phyloP scores from a whole-genome alignment of 1,140 invertebrate species.

The Gerris buenoi region DNA sequence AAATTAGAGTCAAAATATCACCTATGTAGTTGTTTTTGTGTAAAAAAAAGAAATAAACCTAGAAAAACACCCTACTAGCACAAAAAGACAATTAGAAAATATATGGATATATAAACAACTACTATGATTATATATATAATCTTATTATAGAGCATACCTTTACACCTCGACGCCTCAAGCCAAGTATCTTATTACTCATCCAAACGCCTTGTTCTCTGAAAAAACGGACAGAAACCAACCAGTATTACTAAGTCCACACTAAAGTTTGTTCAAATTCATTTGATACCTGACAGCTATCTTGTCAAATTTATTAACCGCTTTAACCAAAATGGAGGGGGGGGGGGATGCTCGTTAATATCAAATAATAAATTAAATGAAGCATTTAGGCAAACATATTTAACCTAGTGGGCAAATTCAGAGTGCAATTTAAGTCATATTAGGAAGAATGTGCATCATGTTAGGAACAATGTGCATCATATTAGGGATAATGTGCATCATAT shows the following conservation, averaged over 20 bases:
- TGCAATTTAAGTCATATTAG: no score
- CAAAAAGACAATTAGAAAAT: no score
- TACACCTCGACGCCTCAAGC: background rate
- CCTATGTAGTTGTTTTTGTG: no score
- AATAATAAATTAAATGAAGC: background rate
- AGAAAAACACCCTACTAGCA: background rate
- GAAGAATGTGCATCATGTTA: no score
- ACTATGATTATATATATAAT: background rate
- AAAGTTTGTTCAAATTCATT: background rate
- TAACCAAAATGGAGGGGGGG: no score
- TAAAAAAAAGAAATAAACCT: no score
- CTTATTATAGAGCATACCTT: slow-evolving; percentile 1
- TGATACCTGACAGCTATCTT: background rate
- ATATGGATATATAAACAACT: slow-evolving; percentile 3
- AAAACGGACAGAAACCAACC: slow-evolving; percentile 19
- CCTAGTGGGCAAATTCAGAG: no score
- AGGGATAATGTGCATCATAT: no score
- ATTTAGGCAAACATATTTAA: background rate
- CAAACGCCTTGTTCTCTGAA: slow-evolving; percentile 10
- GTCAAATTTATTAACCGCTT: background rate
- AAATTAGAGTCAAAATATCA: no score
- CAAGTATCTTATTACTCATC: background rate
- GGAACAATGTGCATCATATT: no score
- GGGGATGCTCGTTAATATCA: no score
- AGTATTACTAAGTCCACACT: slow-evolving; percentile 14